A percentile compares a stretch with the other conserved stretches of the same genome.
Conservation (phyloP, 1,140 invertebrate genomes). For the Eufriesea mexicana region DNA sequence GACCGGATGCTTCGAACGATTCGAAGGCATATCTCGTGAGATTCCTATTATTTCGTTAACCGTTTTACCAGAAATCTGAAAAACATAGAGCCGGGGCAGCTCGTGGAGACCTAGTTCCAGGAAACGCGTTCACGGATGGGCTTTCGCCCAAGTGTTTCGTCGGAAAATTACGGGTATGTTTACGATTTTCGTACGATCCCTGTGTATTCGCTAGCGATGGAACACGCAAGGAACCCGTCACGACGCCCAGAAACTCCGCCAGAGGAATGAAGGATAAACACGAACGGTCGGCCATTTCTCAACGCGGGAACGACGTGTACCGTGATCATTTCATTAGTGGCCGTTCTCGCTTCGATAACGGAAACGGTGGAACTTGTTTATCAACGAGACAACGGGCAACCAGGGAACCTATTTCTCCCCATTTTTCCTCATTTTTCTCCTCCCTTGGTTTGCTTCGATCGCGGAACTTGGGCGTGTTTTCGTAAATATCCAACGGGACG, state of each 20-base stretch:
- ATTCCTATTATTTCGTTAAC: too few relatives aligned
- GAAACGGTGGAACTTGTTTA: constrained; percentile 58
- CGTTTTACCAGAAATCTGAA: too few relatives aligned
- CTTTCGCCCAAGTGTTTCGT: not conserved
- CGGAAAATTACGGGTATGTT: constrained; percentile 23
- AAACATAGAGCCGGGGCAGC: too few relatives aligned
- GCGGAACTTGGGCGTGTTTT: constrained; percentile 11
- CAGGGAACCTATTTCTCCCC: constrained; percentile 5
- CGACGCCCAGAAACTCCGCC: constrained; percentile 34
- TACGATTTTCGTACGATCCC: constrained; percentile 26
- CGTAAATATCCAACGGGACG: constrained; percentile 31
- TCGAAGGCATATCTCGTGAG: too few relatives aligned
- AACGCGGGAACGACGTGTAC: constrained; percentile 17
- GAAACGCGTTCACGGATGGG: not conserved
- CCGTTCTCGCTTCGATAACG: constrained; percentile 20
- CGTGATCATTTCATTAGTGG: constrained; percentile 64
- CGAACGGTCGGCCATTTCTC: constrained; percentile 40
- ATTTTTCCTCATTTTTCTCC: not conserved
- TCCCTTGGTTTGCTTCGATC: not conserved
- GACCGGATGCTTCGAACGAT: too few relatives aligned
- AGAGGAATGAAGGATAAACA: constrained; percentile 63
- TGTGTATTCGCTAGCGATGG: not conserved
- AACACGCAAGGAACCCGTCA: constrained; percentile 25
- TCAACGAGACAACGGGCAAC: constrained; percentile 23
- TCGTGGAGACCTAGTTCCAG: not conserved